Evolutionary conservation across 1,140 invertebrate species (phyloP), one percentile per base, ranked within the genome.

Genomic region (Saccostrea glomerata): DNA sequence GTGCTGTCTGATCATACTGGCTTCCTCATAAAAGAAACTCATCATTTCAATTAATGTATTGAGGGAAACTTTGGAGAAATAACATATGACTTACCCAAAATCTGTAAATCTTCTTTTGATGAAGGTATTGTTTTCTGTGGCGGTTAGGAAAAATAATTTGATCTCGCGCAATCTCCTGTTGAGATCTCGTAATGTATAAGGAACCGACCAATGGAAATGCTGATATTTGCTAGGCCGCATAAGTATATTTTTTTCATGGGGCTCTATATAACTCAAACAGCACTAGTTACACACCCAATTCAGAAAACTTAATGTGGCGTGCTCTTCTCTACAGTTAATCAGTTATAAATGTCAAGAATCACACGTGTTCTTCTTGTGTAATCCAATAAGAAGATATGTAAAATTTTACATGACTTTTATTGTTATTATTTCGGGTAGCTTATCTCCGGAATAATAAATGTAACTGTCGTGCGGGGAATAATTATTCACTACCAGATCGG

Each of bases 161-260:
- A 77, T 77, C 70, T 77, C 70, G 70, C 70, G 25, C 70, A 77
- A 77, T 77, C 70, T 77, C 70, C 70, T 25, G 70, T 36, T 36
- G 70, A 77, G 70, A 77, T 77, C 70, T 77, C 70, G 70, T 77
- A 77, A 77, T 77, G 70, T 77, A 77, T 77, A 77, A 77, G 25
- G 70, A 77, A 77, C 70, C 23, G 70, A 77, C 70, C 70, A 77
- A 77, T 77, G 13, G 70, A 77, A 77, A 36, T 36, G 70, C 70
- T 77, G 23, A 15, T 30, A 77, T 30, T 30, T 30, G 70, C 30
- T 25, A 30, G 25, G 70, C 70, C 25, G 25, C 70, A 77, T 77
- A 77, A 77, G 70, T 77, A 77, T 77, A 77, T 77, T 77, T 77
- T 77, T 77, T 77, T 11, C 70, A 77, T 77, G 70, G 70, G 70